A percentile compares a stretch with the other conserved stretches of the same genome.
These are phyloP conservation scores for Calliopsis andreniformis DNA, from an alignment of 1,140 invertebrate genomes.

Conservation along the genomic window DNA sequence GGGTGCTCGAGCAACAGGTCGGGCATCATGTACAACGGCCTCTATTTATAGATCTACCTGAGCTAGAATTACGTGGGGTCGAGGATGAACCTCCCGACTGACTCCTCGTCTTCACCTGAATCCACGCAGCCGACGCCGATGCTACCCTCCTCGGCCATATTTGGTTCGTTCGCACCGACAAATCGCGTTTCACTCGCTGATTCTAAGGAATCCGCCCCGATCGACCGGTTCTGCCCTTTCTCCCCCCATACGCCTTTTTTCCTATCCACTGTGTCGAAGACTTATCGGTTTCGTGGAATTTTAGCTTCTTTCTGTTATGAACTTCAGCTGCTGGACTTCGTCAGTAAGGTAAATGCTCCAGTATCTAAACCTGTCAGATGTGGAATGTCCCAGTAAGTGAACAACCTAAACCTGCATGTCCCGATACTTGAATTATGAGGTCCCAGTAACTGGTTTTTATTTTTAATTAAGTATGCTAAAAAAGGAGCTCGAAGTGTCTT, in stretches of 20 bases:
- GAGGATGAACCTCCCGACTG: constrained; percentile 60
- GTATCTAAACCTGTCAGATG: no score
- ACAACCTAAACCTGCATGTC: no score
- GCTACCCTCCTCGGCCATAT: constrained; percentile 50
- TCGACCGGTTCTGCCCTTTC: constrained; percentile 14
- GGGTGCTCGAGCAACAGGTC: constrained; percentile 78
- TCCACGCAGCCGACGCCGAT: neutral
- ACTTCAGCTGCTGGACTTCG: no score
- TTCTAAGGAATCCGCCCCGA: constrained; percentile 46
- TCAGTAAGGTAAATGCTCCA: no score
- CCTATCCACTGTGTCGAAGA: neutral
- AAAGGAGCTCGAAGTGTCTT: no score
- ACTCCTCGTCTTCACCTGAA: constrained; percentile 62
- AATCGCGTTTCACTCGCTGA: constrained; percentile 53
- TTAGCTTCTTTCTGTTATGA: neutral
- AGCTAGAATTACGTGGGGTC: constrained; percentile 72
- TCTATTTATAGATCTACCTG: constrained; percentile 77
- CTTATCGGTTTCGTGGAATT: neutral
- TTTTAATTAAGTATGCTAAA: no score
- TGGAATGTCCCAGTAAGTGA: no score
- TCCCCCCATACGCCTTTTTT: no score
- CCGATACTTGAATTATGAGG: neutral
- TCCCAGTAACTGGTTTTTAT: no score
- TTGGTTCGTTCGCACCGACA: constrained; percentile 46
- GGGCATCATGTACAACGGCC: constrained; percentile 67